Evolutionary conservation across 1,140 invertebrate species (phyloP).

Genomic region (Proctacanthus coquilletti): DNA sequence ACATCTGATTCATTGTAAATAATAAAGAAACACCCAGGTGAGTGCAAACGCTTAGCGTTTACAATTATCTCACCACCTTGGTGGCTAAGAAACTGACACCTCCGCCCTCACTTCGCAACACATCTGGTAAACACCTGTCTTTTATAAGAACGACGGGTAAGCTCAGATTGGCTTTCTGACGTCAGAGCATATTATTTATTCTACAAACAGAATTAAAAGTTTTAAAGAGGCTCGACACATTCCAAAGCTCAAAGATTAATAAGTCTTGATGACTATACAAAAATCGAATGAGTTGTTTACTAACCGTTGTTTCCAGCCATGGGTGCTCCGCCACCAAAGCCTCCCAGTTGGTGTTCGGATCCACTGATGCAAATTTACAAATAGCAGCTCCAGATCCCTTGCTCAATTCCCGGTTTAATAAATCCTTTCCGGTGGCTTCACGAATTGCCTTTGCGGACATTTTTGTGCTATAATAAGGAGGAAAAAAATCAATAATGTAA

Average conservation of each 20-base stretch:
- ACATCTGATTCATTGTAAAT: too few relatives aligned
- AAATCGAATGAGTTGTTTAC: slow-evolving; percentile 51
- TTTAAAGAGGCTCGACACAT: too few relatives aligned
- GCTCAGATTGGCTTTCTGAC: too few relatives aligned
- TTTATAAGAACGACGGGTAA: too few relatives aligned
- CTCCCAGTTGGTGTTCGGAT: slow-evolving; percentile 64
- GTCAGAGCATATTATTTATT: too few relatives aligned
- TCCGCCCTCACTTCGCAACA: too few relatives aligned
- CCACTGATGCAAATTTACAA: slow-evolving; percentile 70
- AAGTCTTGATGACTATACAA: slow-evolving; percentile 97
- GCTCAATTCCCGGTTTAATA: slow-evolving; percentile 75
- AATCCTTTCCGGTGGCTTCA: slow-evolving; percentile 88
- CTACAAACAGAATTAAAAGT: too few relatives aligned
- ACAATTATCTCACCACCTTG: too few relatives aligned
- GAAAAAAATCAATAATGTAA: background rate
- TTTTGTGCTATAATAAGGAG: slow-evolving; percentile 3
- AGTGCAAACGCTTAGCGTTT: too few relatives aligned
- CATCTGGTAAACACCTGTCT: too few relatives aligned
- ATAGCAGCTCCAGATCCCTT: slow-evolving; percentile 48
- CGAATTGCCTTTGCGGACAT: slow-evolving; percentile 98
- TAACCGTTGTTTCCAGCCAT: slow-evolving; percentile 68
- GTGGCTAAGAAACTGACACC: too few relatives aligned
- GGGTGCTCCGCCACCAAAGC: slow-evolving; percentile 59
- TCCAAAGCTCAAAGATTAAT: slow-evolving; percentile 96
- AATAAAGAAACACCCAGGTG: too few relatives aligned